These are phyloP conservation scores for Panthera tigris DNA, from an alignment of 2,113 vertebrate genomes.

Conservation along the genomic window DNA sequence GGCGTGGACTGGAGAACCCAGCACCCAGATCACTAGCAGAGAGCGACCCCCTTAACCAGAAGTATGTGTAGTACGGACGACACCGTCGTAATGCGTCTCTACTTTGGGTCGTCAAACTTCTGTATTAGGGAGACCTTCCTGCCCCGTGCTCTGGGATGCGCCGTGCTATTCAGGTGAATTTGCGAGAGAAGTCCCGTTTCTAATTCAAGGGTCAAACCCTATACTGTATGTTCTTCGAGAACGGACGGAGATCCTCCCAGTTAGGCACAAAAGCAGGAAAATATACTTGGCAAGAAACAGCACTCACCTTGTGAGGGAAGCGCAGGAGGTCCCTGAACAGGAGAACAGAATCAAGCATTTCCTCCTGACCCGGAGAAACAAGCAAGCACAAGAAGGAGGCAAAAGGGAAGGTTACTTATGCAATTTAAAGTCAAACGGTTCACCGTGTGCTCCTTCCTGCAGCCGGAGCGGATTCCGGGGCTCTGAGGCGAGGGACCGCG, in stretches of 20 bases:
- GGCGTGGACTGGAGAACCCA: neutral
- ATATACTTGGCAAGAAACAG: neutral
- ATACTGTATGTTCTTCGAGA: neutral
- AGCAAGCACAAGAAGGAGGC: neutral
- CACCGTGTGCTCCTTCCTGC: neutral
- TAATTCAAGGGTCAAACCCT: neutral
- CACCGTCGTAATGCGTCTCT: neutral
- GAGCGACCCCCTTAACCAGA: neutral
- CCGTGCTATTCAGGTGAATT: neutral
- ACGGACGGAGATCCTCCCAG: neutral
- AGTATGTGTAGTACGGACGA: fast-evolving
- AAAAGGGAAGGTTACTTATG: neutral
- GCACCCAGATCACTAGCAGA: neutral
- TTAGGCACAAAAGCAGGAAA: neutral
- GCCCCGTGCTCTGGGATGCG: neutral
- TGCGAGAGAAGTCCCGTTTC: neutral
- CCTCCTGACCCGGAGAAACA: slow-evolving; percentile 72
- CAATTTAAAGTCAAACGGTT: neutral
- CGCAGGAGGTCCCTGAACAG: slow-evolving; percentile 83
- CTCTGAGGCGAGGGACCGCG: neutral
- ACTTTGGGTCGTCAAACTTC: neutral
- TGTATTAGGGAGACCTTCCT: no score
- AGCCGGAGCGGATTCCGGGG: neutral
- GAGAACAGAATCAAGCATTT: slow-evolving; percentile 76
- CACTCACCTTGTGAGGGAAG: slow-evolving; percentile 83